These are phyloP conservation scores for Peromyscus maniculatus DNA, from an alignment of 2,113 vertebrate species.

Conservation along the genomic window DNA sequence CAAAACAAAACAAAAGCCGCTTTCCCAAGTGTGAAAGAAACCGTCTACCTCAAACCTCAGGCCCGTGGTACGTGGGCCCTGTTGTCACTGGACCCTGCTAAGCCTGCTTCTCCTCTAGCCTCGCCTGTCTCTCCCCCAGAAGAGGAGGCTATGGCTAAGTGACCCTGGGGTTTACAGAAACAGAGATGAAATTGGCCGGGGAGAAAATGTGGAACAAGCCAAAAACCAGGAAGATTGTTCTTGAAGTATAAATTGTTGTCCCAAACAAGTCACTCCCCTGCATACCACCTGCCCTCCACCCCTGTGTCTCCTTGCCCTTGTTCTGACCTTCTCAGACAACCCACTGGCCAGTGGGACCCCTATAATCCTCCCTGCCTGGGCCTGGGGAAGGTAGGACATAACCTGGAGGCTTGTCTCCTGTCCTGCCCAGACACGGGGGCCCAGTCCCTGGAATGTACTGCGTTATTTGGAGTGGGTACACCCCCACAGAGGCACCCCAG, in stretches of 20 bases:
- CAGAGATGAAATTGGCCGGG: constrained; percentile 64
- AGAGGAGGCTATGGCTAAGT: background rate
- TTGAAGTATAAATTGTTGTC: background rate
- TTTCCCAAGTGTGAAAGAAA: constrained; percentile 97
- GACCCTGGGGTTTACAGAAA: constrained; percentile 14
- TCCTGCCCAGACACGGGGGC: background rate
- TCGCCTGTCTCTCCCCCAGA: background rate
- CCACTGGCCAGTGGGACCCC: background rate
- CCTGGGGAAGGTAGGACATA: background rate
- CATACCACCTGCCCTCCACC: rapidly evolving
- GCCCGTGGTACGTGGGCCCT: constrained; percentile 47
- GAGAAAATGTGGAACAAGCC: constrained; percentile 77
- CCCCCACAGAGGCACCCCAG: background rate
- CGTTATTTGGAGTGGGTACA: background rate
- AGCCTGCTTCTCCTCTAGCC: background rate
- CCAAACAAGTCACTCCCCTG: constrained; percentile 2
- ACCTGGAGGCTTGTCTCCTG: background rate
- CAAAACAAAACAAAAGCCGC: constrained; percentile 57
- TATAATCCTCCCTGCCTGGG: background rate
- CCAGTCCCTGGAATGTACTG: background rate
- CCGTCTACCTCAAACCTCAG: constrained; percentile 99
- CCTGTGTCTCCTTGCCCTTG: background rate
- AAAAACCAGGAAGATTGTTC: constrained; percentile 65
- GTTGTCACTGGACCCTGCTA: constrained; percentile 64
- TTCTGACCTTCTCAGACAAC: background rate